A percentile compares a stretch with the other conserved stretches of the same genome.
Conservation (phyloP, 1,140 invertebrate species). For the Hylyphantes graminicola region DNA sequence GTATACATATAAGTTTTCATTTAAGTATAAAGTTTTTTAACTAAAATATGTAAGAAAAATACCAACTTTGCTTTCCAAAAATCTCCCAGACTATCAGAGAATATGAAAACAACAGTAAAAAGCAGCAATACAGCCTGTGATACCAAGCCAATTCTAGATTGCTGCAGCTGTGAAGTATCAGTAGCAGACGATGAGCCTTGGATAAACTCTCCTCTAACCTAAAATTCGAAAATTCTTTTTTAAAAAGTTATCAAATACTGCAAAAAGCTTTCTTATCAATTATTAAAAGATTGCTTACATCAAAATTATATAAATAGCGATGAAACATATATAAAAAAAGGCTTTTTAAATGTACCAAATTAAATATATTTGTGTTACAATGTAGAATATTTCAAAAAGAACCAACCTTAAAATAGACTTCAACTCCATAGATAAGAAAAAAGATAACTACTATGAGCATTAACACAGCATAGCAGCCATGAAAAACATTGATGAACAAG, state of each 20-base stretch:
- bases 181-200: constrained; percentile 56
- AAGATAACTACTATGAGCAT: constrained; percentile 91
- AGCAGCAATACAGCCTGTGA: constrained; percentile 88
- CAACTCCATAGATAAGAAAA: constrained; percentile 93
- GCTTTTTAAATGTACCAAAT: neutral
- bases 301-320: too few species aligned
- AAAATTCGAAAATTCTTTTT: neutral
- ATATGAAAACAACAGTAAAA: constrained; percentile 86
- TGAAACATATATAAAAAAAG: too few species aligned
- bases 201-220: constrained; percentile 63
- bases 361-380: neutral
- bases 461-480: constrained; percentile 90
- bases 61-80: constrained; percentile 90
- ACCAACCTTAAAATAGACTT: constrained; percentile 92
- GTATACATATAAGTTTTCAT: too few species aligned
- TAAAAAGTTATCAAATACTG: neutral
- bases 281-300: too few species aligned
- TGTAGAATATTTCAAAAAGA: neutral
- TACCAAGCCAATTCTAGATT: constrained; percentile 86
- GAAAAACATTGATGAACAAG: constrained; percentile 77
- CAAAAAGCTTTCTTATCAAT: neutral
- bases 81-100: constrained; percentile 88
- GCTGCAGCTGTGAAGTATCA: constrained; percentile 85
- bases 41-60: neutral
- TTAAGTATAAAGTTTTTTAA: neutral